Evolutionary conservation across 2,888 invertebrate species (phyloP).

Genomic region (Cheilosia scutellata): DNA sequence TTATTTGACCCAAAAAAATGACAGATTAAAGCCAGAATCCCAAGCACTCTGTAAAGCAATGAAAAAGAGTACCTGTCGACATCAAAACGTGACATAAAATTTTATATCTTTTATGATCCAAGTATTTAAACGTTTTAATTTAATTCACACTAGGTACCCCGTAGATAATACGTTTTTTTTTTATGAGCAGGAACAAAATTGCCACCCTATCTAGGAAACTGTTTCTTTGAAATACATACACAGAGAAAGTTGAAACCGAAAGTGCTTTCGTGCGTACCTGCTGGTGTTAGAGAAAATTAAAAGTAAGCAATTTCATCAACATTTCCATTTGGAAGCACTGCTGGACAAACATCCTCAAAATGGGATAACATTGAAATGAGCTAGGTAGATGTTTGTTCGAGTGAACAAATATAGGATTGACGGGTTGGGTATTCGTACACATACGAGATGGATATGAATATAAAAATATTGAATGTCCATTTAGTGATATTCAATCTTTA

Average conservation of each 20-base stretch:
- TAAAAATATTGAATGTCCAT: too few species aligned
- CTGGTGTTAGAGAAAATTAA: background rate
- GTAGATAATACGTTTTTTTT: background rate
- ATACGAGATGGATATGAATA: too few species aligned
- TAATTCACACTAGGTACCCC: background rate
- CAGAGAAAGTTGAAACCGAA: background rate
- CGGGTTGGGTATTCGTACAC: too few species aligned
- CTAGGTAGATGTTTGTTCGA: too few species aligned
- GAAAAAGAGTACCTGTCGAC: background rate
- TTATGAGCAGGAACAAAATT: background rate
- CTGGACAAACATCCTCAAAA: background rate
- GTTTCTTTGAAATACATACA: background rate
- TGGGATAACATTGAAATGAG: too few species aligned
- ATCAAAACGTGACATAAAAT: background rate
- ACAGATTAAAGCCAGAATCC: too few species aligned
- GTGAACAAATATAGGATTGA: too few species aligned
- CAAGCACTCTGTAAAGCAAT: background rate
- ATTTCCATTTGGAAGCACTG: background rate
- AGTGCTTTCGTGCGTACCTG: background rate
- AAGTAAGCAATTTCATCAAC: background rate
- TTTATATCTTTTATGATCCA: background rate
- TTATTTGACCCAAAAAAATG: background rate
- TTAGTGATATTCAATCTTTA: too few species aligned
- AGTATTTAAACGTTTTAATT: conserved; percentile 1
- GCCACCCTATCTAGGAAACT: background rate